Evolutionary conservation across 2,888 invertebrate genomes (phyloP).

Genomic region (Tyria jacobaeae): DNA sequence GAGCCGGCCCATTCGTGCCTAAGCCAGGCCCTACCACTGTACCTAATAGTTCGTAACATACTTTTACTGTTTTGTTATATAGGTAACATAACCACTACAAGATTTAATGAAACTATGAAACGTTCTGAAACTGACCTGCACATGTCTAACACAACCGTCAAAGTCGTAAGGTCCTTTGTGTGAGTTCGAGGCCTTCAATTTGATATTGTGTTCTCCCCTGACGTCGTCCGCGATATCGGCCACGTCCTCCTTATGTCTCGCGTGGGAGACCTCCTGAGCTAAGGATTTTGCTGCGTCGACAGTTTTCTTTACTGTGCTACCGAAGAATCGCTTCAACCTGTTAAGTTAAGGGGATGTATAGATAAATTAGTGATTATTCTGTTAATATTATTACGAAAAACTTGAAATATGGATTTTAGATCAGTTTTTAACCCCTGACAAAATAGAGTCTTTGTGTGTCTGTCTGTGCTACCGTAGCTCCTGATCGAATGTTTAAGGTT

Average conservation of each 20-base stretch:
- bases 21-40: too few relatives aligned
- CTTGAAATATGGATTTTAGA: too few relatives aligned
- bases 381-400: neutral
- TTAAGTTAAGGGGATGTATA: neutral
- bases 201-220: constrained; percentile 92
- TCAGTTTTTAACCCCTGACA: too few relatives aligned
- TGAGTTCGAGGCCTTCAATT: constrained; percentile 97
- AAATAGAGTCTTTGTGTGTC: too few relatives aligned
- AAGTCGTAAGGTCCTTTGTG: constrained; percentile 99
- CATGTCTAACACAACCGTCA: constrained; percentile 94
- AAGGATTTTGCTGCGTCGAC: constrained; percentile 96
- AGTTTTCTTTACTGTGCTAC: constrained; percentile 95
- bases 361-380: neutral
- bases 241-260: constrained; percentile 94
- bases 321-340: constrained; percentile 93
- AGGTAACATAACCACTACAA: too few relatives aligned
- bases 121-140: constrained; percentile 87
- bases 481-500: too few relatives aligned
- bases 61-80: too few relatives aligned
- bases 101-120: too few relatives aligned
- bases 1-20: too few relatives aligned
- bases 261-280: constrained; percentile 95
- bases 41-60: too few relatives aligned
- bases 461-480: too few relatives aligned
- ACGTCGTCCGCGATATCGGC: constrained; percentile 94